Evolutionary conservation across 2,888 invertebrate species (phyloP).

Genomic region (Pyralis farinalis): DNA sequence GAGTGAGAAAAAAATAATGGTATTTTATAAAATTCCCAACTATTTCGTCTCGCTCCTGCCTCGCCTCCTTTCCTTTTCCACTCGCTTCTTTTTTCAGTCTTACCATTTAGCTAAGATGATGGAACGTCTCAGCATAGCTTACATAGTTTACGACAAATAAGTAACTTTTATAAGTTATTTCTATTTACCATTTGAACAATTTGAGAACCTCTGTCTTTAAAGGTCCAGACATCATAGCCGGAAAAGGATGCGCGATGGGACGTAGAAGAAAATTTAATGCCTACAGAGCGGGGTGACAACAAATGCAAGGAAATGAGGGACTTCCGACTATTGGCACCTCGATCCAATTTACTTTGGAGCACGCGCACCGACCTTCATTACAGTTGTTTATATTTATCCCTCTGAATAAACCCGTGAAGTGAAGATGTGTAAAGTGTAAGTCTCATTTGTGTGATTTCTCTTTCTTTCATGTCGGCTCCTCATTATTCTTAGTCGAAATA

Average conservation of each 20-base stretch:
- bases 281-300: slow-evolving; percentile 52
- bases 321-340: slow-evolving; percentile 69
- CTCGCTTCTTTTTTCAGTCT: too few species aligned
- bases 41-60: too few species aligned
- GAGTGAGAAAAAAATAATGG: too few species aligned
- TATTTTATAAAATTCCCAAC: too few species aligned
- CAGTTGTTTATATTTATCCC: slow-evolving; percentile 26
- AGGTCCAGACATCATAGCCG: slow-evolving; percentile 56
- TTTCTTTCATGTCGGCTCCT: slow-evolving; percentile 7
- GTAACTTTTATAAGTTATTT: too few species aligned
- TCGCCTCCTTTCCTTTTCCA: too few species aligned
- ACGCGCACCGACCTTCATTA: slow-evolving; percentile 29
- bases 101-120: too few species aligned
- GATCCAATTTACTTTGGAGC: slow-evolving; percentile 65
- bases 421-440: slow-evolving; percentile 8
- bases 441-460: slow-evolving; percentile 15
- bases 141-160: too few species aligned
- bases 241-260: slow-evolving; percentile 48
- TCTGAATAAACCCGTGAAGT: neutral
- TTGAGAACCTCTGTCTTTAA: slow-evolving; percentile 6
- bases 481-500: slow-evolving; percentile 6
- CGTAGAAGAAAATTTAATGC: slow-evolving; percentile 64
- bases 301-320: slow-evolving; percentile 74
- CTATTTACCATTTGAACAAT: too few species aligned
- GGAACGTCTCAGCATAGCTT: too few species aligned